A percentile compares a stretch with the other conserved stretches of the same genome.
These are phyloP conservation scores for Notamacropus eugenii DNA, from an alignment of 2,797 vertebrate genomes.

Conservation along the genomic window DNA sequence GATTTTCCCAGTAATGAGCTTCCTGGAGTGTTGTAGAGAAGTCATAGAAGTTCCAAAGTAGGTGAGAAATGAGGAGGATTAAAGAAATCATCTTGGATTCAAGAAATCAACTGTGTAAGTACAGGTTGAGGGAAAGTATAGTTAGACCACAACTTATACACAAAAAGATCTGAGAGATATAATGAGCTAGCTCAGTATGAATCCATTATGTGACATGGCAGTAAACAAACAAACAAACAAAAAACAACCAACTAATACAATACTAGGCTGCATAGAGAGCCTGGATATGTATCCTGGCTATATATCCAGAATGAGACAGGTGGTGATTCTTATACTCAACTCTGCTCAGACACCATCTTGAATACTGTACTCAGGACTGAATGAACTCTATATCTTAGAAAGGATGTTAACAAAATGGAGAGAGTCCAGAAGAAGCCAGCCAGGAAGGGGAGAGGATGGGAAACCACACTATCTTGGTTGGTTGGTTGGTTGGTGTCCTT, in stretches of 20 bases:
- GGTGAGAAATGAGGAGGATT: neutral
- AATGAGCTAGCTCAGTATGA: neutral
- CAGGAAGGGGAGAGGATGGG: neutral
- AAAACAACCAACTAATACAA: neutral
- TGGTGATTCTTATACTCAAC: neutral
- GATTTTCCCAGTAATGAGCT: neutral
- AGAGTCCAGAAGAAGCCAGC: neutral
- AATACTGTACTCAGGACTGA: neutral
- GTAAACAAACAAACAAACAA: neutral
- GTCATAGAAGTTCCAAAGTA: neutral
- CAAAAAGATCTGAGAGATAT: neutral
- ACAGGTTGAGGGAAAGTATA: neutral
- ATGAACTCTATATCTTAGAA: neutral
- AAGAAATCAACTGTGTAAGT: neutral
- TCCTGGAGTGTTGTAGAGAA: neutral
- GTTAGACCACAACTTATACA: neutral
- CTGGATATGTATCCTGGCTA: neutral
- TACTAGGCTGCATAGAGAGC: neutral
- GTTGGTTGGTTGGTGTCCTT: too few species aligned
- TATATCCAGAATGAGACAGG: neutral
- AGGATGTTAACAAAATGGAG: neutral
- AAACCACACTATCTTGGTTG: neutral
- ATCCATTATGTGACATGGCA: neutral
- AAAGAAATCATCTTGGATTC: neutral
- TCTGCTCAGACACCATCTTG: neutral